Evolutionary conservation across 92 coral and sea anemone genomes (phyloP).

Genomic region (Siderastrea radians): DNA sequence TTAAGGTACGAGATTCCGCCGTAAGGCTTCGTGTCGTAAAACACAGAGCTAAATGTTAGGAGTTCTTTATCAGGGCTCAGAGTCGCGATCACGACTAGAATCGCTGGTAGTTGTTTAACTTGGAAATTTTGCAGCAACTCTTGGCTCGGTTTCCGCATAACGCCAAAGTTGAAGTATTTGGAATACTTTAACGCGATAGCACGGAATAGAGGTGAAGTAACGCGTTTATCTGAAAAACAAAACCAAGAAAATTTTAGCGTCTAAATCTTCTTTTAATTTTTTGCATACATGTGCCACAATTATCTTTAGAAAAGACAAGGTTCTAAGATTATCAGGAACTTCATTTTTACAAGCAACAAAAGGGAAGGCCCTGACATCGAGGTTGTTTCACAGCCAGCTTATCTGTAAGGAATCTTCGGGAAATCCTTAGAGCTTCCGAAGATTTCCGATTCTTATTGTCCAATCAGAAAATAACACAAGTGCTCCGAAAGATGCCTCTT

Average conservation of each 20-base stretch:
- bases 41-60: constrained; percentile 73
- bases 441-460: too few species aligned
- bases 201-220: constrained; percentile 81
- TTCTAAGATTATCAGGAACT: too few species aligned
- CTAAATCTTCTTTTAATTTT: neutral
- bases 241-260: neutral
- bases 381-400: too few species aligned
- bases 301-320: too few species aligned
- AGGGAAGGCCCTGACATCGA: too few species aligned
- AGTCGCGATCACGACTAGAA: constrained; percentile 80
- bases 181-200: constrained; percentile 88
- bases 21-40: constrained; percentile 79
- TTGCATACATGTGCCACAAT: neutral
- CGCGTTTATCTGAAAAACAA: constrained; percentile 73
- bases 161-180: constrained; percentile 91
- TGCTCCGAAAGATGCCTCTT: too few species aligned
- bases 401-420: too few species aligned
- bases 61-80: constrained; percentile 59
- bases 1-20: constrained; percentile 85
- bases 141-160: constrained; percentile 70
- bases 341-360: too few species aligned
- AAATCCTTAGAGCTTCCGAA: too few species aligned
- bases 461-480: too few species aligned
- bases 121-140: constrained; percentile 68
- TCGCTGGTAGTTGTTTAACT: constrained; percentile 70